phyloP scores from a whole-genome alignment of 64 coral and sea anemone genomes.

The Acropora tenuis region DNA sequence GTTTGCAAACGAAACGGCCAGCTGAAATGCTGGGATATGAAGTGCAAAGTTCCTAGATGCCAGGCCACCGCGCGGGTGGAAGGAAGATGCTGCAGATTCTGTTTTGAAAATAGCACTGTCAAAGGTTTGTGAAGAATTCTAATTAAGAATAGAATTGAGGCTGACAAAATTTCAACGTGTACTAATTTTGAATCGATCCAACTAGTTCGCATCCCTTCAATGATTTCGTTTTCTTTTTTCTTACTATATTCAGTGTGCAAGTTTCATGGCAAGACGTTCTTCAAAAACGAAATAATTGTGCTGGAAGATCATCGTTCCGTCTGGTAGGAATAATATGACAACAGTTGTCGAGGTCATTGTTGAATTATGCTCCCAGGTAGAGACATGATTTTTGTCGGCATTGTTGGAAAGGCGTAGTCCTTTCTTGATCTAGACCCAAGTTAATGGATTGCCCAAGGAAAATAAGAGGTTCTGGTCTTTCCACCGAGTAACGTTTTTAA shows the following conservation, averaged over 20 bases:
- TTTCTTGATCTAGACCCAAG: no score
- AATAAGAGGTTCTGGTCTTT: no score
- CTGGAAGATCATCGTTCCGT: constrained; percentile 65
- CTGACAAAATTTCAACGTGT: no score
- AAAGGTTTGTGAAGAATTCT: not conserved
- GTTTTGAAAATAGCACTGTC: constrained; percentile 42
- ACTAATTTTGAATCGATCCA: no score
- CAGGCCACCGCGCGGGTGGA: constrained; percentile 21
- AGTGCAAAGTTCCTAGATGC: constrained; percentile 55
- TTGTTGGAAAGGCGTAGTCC: no score
- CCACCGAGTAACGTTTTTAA: no score
- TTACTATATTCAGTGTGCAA: constrained; percentile 55
- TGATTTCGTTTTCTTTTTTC: not conserved
- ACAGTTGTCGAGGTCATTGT: not conserved
- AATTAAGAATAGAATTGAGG: no score
- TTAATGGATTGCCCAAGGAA: no score
- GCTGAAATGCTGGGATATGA: constrained; percentile 55
- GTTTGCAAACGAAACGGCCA: constrained; percentile 35
- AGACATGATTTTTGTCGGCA: not conserved
- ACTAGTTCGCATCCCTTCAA: no score
- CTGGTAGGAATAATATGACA: constrained; percentile 53
- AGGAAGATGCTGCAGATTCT: constrained; percentile 74
- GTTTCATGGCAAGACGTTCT: constrained; percentile 66
- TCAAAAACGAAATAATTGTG: constrained; percentile 58
- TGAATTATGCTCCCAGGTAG: not conserved